Evolutionary conservation across 2,797 vertebrate species (phyloP).

Genomic region (Coregonus ussuriensis): DNA sequence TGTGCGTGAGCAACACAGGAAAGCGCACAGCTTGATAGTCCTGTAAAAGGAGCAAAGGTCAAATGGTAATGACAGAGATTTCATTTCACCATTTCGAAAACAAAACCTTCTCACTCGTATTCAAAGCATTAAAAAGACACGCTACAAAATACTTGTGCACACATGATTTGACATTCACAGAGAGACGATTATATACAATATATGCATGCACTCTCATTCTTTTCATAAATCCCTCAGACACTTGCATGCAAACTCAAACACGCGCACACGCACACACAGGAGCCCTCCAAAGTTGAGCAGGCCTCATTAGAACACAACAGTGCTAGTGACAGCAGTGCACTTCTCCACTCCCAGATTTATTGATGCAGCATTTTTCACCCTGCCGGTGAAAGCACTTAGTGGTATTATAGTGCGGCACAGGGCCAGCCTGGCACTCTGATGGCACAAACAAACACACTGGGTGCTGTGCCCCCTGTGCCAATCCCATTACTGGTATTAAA

Average conservation of each 20-base stretch:
- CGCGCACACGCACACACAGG: neutral
- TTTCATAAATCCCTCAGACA: neutral
- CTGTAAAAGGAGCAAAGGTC: neutral
- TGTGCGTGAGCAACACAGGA: neutral
- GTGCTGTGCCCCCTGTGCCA: neutral
- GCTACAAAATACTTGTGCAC: neutral
- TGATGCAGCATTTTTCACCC: conserved; percentile 56
- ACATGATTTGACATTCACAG: too few relatives aligned
- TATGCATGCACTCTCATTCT: neutral
- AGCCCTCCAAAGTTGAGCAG: neutral
- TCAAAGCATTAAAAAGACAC: neutral
- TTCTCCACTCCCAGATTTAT: conserved; percentile 50
- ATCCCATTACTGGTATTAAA: conserved; percentile 6
- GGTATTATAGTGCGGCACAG: conserved; percentile 50
- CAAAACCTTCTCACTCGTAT: neutral
- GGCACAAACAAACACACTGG: conserved; percentile 1
- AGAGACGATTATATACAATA: neutral
- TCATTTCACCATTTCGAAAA: neutral
- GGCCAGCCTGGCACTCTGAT: conserved; percentile 32
- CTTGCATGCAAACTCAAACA: conserved; percentile 9
- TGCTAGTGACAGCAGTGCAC: neutral
- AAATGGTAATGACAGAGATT: neutral
- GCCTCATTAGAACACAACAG: neutral
- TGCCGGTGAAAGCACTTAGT: conserved; percentile 50
- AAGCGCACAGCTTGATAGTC: neutral